Evolutionary conservation across 2,113 vertebrate species (phyloP).

Genomic region (Gorsachius goisagi): DNA sequence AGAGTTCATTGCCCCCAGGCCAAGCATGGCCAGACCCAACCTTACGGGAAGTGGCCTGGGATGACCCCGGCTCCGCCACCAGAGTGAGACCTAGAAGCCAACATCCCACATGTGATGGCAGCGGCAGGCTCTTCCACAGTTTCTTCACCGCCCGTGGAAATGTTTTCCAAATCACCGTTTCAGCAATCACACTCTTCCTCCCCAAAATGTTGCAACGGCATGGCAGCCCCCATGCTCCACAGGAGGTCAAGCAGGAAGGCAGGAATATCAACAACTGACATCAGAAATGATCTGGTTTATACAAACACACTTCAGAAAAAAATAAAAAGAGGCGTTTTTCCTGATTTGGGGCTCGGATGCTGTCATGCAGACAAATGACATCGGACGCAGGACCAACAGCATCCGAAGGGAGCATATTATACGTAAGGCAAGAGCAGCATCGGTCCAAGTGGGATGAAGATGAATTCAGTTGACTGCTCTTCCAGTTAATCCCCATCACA

Average conservation of each 20-base stretch:
- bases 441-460: neutral
- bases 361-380: neutral
- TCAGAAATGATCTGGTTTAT: neutral
- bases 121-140: neutral
- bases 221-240: accelerated
- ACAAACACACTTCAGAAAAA: neutral
- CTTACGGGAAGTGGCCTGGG: accelerated
- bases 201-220: neutral
- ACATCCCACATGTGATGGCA: neutral
- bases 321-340: neutral
- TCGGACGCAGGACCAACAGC: neutral
- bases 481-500: neutral
- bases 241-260: neutral
- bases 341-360: neutral
- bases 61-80: neutral
- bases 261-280: neutral
- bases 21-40: accelerated
- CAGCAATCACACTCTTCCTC: neutral
- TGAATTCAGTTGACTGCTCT: neutral
- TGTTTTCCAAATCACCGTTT: neutral
- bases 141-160: neutral
- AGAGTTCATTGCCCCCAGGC: neutral
- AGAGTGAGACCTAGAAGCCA: neutral
- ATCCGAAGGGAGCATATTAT: neutral
- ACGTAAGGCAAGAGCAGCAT: neutral